Conservation (phyloP, 2,113 vertebrate genomes). For the Vombatus ursinus region DNA sequence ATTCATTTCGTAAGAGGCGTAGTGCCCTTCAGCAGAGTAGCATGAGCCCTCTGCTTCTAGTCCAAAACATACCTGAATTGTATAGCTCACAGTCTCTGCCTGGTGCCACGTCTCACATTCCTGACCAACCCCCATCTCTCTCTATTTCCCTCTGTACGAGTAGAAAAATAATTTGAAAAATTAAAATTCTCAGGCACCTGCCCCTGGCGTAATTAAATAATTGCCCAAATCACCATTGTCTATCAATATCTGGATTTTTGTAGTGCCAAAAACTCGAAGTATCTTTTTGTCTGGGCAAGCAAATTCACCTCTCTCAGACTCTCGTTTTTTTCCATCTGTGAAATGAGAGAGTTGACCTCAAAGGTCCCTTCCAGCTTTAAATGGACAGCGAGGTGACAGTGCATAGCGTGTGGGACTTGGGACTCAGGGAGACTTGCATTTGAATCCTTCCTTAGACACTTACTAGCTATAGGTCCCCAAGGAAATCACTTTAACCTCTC, state of each 20-base stretch:
- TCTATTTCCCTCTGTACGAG: not conserved
- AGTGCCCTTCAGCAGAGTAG: not conserved
- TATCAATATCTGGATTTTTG: not conserved
- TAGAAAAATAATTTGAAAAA: slow-evolving; percentile 1
- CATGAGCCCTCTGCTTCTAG: not conserved
- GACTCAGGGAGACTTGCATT: not conserved
- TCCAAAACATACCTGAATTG: not conserved
- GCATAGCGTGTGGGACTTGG: not conserved
- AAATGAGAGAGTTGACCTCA: not conserved
- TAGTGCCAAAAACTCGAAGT: not conserved
- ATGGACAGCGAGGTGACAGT: not conserved
- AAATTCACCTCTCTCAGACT: not conserved
- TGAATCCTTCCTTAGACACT: not conserved
- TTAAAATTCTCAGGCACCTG: slow-evolving; percentile 6
- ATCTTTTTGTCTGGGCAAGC: not conserved
- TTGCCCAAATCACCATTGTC: not conserved
- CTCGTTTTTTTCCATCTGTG: not conserved
- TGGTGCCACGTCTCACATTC: not conserved
- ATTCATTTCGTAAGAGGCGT: slow-evolving; percentile 2
- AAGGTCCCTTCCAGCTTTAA: not conserved
- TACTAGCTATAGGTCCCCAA: not conserved
- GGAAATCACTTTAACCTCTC: not conserved
- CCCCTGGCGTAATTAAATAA: not conserved
- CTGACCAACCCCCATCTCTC: not conserved
- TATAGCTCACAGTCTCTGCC: not conserved